Base-by-base conservation (phyloP, 2,113 vertebrate species). In the Pavo muticus region DNA sequence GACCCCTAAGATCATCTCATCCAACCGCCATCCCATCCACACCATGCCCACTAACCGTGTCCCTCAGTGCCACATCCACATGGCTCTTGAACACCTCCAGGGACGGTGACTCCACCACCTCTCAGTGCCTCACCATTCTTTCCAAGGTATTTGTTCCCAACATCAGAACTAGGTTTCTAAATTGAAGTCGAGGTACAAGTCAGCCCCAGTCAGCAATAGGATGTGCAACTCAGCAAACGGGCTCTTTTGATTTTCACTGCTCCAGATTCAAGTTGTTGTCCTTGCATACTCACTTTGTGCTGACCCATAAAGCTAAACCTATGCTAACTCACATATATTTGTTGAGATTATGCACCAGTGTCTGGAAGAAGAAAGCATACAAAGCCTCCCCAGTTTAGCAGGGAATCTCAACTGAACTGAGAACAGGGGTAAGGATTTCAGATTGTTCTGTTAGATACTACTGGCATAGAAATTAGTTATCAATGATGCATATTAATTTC, bases 401-500 rank as follows among this genome's bases (percentile, higher is more conserved):
- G 29, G 35, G 59, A 86, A 80, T 37, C 18, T 82, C 37, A 73
- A 79, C 2, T 56, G 60, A 81, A 84, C 47, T 15, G 72, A 56
- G 30, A 88, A 73, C 50, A 10, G 6, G 4, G 9, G 8, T 18
- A 83, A 73, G 56, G n/a, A 73, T 42, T 73, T 82, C 19, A 52
- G 25, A 17, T 19, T 52, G 50, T n/a, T 80, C 68, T 82, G n/a
- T 59, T 89, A 52, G 54, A 76, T 79, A 60, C 50, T 40, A 6
- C 50, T 90, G 50, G n/a, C 86, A 92, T 80, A 85, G 9, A 90
- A 63, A 39, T 63, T 87, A 94, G 92, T 85, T 88, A 88, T 90
- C 84, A 77, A 93, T 88, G 8, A 32, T 42, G 7, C 30, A 2
- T 77, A 70, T 85, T 76, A 82, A 87, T 91, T 95, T 87, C 35